Evolutionary conservation across 2,797 vertebrate species (phyloP), one percentile per base, ranked within the genome.

Genomic region (Sebastes oblongus): DNA sequence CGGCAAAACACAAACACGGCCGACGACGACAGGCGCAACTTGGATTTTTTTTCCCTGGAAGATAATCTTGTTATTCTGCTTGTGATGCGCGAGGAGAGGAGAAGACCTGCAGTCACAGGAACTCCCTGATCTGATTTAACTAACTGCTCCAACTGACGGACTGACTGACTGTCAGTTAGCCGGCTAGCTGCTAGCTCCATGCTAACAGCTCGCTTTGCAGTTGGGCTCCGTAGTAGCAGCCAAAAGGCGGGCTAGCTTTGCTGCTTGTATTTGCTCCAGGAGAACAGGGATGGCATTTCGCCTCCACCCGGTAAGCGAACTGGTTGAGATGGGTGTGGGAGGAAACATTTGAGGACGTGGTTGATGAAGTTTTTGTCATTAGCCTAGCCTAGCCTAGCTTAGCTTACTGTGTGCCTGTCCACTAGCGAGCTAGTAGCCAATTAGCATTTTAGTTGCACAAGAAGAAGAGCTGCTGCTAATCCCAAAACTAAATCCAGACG

Each of bases 111-210:
- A 90, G 89, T 90, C 83, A 58, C 36, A 91, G 82, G 92, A 94
- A 93, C 86, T 92, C 84, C 83, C 39, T 42, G 39, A 42, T 39
- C 36, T 39, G 36, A 39, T 39, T 39, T 39, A 39, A 39, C 36
- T 39, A 39, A 39, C 36, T 39, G 36, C 36, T 39, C 36, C 13
- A 39, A 39, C 36, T 14, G 34, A 36, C 34, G 34, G 34, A 36
- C 34, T 36, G 34, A 36, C 80, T 65, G 89, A 85, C 91, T 93
- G 94, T 91, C 92, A 94, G 87, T 92, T 92, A 94, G 93, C 92
- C 89, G 92, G 89, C 82, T 93, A 92, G 87, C 86, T 69, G 30
- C 73, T 77, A 8, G 65, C 82, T 82, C 55, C 70, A 81, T 84
- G 86, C 90, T 90, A 90, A 83, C 83, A 39, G 55, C 20, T 71